These are phyloP conservation scores for Erpornis zantholeuca DNA, from an alignment of 2,113 vertebrate genomes.

Conservation along the genomic window DNA sequence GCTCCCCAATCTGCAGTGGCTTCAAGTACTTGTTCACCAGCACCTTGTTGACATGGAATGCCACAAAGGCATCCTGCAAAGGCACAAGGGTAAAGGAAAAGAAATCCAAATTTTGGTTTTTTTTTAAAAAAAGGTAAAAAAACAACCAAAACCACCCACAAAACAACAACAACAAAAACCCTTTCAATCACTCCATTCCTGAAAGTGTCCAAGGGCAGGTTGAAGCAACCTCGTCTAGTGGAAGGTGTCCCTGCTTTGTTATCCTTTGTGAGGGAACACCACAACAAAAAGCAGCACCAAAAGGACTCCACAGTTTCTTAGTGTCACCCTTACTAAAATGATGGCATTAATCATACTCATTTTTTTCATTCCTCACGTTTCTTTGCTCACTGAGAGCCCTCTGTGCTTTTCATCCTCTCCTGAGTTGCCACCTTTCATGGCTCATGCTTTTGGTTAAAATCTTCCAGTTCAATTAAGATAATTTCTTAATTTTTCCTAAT, in stretches of 20 bases:
- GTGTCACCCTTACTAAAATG: not conserved
- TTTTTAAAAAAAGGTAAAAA: no score
- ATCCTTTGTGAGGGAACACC: not conserved
- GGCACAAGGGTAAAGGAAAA: not conserved
- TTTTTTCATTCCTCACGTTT: not conserved
- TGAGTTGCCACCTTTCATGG: not conserved
- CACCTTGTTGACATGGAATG: conserved; percentile 74
- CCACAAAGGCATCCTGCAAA: conserved; percentile 78
- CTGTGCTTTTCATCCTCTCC: not conserved
- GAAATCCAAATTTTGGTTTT: not conserved
- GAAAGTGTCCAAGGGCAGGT: not conserved
- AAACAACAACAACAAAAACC: no score
- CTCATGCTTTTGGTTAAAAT: not conserved
- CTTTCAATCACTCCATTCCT: not conserved
- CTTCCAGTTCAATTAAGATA: not conserved
- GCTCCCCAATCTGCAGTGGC: conserved; percentile 76
- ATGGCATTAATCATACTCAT: not conserved
- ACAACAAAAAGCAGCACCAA: not conserved
- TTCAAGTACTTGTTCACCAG: conserved; percentile 77
- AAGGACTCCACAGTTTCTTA: not conserved
- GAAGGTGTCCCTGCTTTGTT: not conserved
- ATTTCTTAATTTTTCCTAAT: not conserved
- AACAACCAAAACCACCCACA: no score
- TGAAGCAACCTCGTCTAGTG: not conserved
- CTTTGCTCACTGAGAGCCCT: not conserved